Base-by-base conservation (phyloP, 1,140 invertebrate species). In the Argopecten irradians region DNA sequence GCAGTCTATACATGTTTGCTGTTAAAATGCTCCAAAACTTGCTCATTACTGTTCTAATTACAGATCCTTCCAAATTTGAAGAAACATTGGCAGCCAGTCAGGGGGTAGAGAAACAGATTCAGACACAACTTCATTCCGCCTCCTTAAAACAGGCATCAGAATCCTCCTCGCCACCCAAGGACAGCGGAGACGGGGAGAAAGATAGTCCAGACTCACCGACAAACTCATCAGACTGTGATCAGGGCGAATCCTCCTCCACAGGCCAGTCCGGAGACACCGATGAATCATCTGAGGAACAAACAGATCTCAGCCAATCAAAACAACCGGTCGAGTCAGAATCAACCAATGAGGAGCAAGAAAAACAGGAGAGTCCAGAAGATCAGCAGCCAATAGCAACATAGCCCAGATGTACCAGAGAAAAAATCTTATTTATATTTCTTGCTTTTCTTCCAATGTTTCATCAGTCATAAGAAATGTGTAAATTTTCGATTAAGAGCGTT, bases 61-160 rank as follows among this genome's bases (percentile, higher is more conserved):
- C 5, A 71, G 55, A 71, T 71, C 55, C 55, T 71, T 71, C 55
- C 5, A 71, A 71, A 28, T 71, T 71, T 71, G 55, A 71, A 71
- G 55, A 71, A 71, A 71, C 55, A 5, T 71, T 71, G 55, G 55
- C 55, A 71, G 55, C 55, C 5, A 71, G 55, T 71, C 55, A 71
- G 55, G 55, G 55, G 55, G 55, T 71, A n/a, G 55, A 71, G 55
- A 71, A 71, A 71, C 55, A 71, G 55, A 71, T 71, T 16, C 55
- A 71, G 22, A 71, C 55, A 28, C 55, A 71, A 16, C 55, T 71
- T n/a, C 55, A 71, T 71, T 71, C 55, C n/a, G 55, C 55, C n/a
- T n/a, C 55, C 55, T n/a, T 71, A 71, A 8, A 71, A 28, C 22
- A 71, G 55, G 55, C n/a, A 16, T 8, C 43, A 16, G 43, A 46